Conservation (phyloP, 2,113 vertebrate genomes). For the Serilophus lunatus region DNA sequence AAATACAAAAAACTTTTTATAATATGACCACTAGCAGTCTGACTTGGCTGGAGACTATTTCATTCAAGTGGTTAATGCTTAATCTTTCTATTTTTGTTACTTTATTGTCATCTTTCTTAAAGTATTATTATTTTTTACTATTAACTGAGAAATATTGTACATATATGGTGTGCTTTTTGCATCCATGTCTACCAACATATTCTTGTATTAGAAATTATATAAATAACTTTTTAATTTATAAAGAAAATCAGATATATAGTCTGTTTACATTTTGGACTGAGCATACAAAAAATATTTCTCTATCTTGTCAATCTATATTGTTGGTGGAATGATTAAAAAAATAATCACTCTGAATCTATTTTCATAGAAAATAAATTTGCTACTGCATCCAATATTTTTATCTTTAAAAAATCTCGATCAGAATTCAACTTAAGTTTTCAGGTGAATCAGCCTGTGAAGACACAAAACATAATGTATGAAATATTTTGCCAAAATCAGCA, state of each 20-base stretch:
- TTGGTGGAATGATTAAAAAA: neutral
- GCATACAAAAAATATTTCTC: neutral
- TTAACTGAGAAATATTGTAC: neutral
- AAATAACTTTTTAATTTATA: neutral
- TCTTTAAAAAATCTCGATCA: neutral
- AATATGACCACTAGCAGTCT: neutral
- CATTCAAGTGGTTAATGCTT: neutral
- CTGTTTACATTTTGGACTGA: neutral
- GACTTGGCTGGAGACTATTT: neutral
- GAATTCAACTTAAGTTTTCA: neutral
- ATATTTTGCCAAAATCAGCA: neutral
- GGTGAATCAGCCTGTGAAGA: neutral
- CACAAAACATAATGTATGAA: neutral
- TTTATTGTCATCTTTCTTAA: neutral
- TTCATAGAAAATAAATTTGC: neutral
- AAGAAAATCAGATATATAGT: neutral
- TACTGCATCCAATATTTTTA: neutral
- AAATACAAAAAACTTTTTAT: neutral
- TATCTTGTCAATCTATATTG: neutral
- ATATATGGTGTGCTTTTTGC: neutral
- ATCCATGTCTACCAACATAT: neutral
- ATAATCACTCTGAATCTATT: neutral
- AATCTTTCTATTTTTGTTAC: neutral
- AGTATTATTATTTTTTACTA: neutral
- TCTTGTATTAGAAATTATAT: neutral